Base-by-base conservation (phyloP, 92 coral and sea anemone species). In the Pocillopora grandis region DNA sequence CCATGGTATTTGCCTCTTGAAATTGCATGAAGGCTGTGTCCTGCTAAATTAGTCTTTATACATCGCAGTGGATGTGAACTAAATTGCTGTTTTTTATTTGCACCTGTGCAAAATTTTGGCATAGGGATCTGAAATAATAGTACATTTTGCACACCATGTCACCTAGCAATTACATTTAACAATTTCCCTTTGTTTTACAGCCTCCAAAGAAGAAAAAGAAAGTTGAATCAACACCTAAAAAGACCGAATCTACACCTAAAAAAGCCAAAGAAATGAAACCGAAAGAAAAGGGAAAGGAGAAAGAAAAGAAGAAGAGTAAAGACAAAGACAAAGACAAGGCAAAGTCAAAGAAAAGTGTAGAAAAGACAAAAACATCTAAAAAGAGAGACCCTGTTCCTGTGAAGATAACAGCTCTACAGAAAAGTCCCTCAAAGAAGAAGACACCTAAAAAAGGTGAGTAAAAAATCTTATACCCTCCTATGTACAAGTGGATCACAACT, bases 361-460 rank as follows among this genome's bases (percentile, higher is more conserved):
- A 90, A 11, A 72, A 88, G 72, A 87, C 89, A 84, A 92, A 92
- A 79, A 4, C 88, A 17, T 71, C 91, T 5, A 92, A 92, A 59
- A 92, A 92, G 82, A 92, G 89, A 66, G 89, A 86, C 9, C 98
- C 98, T 12, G 98, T 94, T 2, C 80, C 98, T 21, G 98, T 96
- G 17, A 96, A 96, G 84, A 96, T 96, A 70, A 92, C 99, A 9
- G 93, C 98, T 9, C 87, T 93, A 67, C 94, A 94, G 71, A 94
- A 93, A 71, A 76, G 76, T 7, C 89, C 92, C 3, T 64, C 92
- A 60, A 84, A 78, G 71, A 96, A 89, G 89, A 91, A 89, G 86
- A 87, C 94, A 18, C 96, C 98, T 62, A 89, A 84, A 82, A 92
- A 90, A 73, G 97, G 90, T 91, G 58, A 19, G 58, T 52, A 11